Percentiles rank a stretch among this genome's conserved stretches.
phyloP scores from a whole-genome alignment of 2,888 invertebrate species.

The Brachylomia viminalis region DNA sequence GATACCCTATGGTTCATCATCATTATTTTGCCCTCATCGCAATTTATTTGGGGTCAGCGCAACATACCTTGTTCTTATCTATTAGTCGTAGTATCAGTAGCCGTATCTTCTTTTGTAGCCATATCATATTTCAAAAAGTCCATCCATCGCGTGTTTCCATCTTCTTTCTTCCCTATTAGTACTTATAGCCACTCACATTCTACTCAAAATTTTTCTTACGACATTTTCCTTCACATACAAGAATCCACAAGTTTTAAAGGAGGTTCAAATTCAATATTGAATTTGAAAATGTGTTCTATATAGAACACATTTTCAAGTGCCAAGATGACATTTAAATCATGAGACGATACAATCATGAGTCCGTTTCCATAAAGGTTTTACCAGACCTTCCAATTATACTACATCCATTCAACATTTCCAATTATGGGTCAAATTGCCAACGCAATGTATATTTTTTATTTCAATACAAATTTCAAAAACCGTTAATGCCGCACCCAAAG shows the following conservation, averaged over 20 bases:
- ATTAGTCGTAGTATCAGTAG: not conserved
- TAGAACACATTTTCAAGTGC: conserved; percentile 3
- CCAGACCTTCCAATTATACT: conserved; percentile 21
- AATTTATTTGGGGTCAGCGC: not conserved
- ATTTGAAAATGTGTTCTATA: too few relatives aligned
- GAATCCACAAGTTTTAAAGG: not conserved
- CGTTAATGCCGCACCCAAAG: conserved; percentile 59
- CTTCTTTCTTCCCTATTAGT: not conserved
- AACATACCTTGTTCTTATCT: too few relatives aligned
- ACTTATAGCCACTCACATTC: too few relatives aligned
- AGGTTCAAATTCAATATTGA: not conserved
- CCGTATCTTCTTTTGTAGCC: not conserved
- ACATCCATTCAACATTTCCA: conserved; percentile 50
- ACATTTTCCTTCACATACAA: not conserved
- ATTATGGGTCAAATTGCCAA: conserved; percentile 54
- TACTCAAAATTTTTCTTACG: not conserved
- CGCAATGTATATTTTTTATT: conserved; percentile 42
- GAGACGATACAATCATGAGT: conserved; percentile 6
- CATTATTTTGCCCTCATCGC: not conserved
- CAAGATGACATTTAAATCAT: conserved; percentile 12
- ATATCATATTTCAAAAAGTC: not conserved
- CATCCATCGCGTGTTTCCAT: not conserved
- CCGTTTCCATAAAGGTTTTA: conserved; percentile 26
- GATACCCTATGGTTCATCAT: not conserved
- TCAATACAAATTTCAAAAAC: conserved; percentile 52